Conservation (phyloP, 2,888 invertebrate genomes). For the Andrena flavipes region DNA sequence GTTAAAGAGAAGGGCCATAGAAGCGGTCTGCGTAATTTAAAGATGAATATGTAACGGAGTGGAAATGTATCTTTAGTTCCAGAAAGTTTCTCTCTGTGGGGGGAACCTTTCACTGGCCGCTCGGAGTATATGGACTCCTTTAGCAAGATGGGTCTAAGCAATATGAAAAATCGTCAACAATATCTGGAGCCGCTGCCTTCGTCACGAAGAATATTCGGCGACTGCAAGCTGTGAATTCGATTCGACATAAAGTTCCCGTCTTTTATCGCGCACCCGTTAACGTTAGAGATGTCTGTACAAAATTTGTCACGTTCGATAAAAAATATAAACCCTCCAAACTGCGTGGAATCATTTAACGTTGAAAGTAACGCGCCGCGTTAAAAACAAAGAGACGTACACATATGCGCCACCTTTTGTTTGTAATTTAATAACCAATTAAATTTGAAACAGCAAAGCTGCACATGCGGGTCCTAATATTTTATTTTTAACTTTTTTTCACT, state of each 20-base stretch:
- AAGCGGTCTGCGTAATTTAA: neutral
- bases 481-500: neutral
- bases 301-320: neutral
- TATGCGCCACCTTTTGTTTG: neutral
- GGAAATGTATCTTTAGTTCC: constrained; percentile 82
- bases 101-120: constrained; percentile 86
- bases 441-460: neutral
- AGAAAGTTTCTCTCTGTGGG: constrained; percentile 86
- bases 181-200: constrained; percentile 87
- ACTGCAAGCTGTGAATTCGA: constrained; percentile 73
- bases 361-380: neutral
- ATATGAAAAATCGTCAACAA: constrained; percentile 88
- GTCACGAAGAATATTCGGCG: constrained; percentile 87
- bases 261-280: no score
- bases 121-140: constrained; percentile 88
- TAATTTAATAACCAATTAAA: constrained; percentile 19
- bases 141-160: constrained; percentile 87
- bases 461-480: neutral
- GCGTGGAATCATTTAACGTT: neutral
- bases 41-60: neutral
- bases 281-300: no score
- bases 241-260: neutral
- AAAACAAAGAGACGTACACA: neutral
- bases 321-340: neutral
- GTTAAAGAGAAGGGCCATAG: neutral